Base-by-base conservation (phyloP, 1,140 invertebrate species). In the Cotesia glomerata region DNA sequence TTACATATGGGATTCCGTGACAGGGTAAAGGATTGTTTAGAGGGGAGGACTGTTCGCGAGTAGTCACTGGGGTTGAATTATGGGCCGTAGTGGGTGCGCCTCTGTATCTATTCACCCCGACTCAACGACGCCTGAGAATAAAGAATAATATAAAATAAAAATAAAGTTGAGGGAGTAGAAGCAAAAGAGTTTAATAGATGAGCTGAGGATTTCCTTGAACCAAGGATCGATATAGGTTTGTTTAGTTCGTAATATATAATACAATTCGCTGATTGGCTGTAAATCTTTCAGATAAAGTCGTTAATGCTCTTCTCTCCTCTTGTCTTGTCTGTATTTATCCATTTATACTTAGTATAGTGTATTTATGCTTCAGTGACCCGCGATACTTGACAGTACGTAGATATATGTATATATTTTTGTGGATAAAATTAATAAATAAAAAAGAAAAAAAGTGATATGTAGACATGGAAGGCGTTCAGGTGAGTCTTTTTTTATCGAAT, bases 261-360 rank as follows among this genome's bases (percentile, higher is more conserved):
- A 75, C 78, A 81, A 82, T 83, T 75, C 77, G 74, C 75, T 77
- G 80, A 83, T 83, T 83, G 82, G 74, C 77, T 76, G 77, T 82
- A 82, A 83, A 82, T 83, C 78, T 79, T 66, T 13, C 32, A 36
- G 63, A 66, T 70, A 49, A 64, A 73, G 73, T 80, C 77, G 74
- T 81, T 81, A 80, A 73, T 56, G 65, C 69, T 71, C 74, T 72
- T 68, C 62, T 49, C 56, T 71, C 59, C 74, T 66, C 65, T 56
- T 32, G 64, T 32, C 2, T 26, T 26, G 26, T 26, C 26, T 26
- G 62, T 62, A 16, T 67, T 5, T 51, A 51, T 59, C 13, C 14
- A 4, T 67, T 11, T 45, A 11, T 45, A 7, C 32, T 16, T n/a
- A 34, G 14, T 32, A 11, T 61, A 67, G 26, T 26, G 26, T 68